These are phyloP conservation scores for Erethizon dorsatum DNA, from an alignment of 2,797 vertebrate species.

Conservation along the genomic window DNA sequence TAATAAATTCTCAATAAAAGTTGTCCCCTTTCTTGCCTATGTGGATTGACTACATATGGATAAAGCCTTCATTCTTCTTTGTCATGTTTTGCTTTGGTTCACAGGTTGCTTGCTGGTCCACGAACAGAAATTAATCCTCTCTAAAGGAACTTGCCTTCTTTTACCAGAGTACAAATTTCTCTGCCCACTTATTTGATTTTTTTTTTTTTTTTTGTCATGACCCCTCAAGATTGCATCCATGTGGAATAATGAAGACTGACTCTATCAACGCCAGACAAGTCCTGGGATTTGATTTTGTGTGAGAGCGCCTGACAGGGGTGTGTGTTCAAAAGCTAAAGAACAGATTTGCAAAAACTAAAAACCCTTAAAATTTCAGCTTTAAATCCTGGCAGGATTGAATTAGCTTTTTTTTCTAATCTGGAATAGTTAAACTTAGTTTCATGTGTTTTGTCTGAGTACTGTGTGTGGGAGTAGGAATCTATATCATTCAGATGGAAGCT, in stretches of 20 bases:
- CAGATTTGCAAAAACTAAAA: constrained; percentile 80
- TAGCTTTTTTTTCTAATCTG: constrained; percentile 79
- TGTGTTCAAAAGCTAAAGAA: constrained; percentile 77
- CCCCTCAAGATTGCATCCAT: neutral
- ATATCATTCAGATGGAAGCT: constrained; percentile 85
- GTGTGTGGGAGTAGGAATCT: constrained; percentile 83
- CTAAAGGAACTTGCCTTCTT: neutral
- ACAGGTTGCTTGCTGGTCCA: neutral
- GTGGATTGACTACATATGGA: neutral
- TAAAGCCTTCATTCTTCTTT: neutral
- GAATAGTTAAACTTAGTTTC: constrained; percentile 86
- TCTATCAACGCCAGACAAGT: neutral
- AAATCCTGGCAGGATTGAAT: constrained; percentile 84
- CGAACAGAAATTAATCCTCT: constrained; percentile 37
- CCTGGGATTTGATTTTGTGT: constrained; percentile 56
- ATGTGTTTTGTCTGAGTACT: constrained; percentile 85
- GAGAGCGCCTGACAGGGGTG: constrained; percentile 61
- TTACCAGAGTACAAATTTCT: neutral
- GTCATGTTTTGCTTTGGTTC: neutral
- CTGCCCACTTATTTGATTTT: neutral
- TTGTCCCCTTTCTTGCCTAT: neutral
- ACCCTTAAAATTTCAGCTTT: constrained; percentile 82
- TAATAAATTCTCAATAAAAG: neutral
- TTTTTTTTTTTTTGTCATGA: neutral
- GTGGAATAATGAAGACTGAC: constrained; percentile 48